Conservation (phyloP, 92 coral and sea anemone genomes). For the Porites evermanni region DNA sequence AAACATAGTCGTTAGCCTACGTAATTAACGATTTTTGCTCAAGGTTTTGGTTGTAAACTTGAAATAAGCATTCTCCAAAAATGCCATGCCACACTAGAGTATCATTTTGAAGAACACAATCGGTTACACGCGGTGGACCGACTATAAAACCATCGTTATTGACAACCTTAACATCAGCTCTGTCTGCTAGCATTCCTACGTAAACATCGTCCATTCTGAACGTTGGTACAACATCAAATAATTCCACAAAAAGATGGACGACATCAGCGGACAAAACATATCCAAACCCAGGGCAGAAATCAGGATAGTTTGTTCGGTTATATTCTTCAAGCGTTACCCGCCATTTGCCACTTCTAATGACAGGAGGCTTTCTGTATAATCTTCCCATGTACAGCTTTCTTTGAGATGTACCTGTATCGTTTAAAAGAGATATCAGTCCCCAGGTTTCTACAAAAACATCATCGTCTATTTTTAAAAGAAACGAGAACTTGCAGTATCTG, state of each 20-base stretch:
- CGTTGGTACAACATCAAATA: not conserved
- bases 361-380: not conserved
- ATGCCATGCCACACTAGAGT: not conserved
- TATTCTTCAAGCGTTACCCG: not conserved
- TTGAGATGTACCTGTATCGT: not conserved
- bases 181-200: not conserved
- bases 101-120: not conserved
- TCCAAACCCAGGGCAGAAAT: not conserved
- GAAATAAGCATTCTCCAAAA: not conserved
- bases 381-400: not conserved
- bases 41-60: not conserved
- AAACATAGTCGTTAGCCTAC: no score
- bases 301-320: not conserved
- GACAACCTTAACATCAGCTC: not conserved
- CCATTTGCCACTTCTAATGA: not conserved
- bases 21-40: no score
- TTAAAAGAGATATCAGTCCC: not conserved
- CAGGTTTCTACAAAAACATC: not conserved
- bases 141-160: not conserved
- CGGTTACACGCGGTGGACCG: not conserved
- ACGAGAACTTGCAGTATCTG: slow-evolving; percentile 8
- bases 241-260: not conserved
- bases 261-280: not conserved
- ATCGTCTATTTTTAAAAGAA: slow-evolving; percentile 9
- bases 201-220: slow-evolving; percentile 8